phyloP scores from a whole-genome alignment of 2,113 vertebrate genomes.

The Ophiodon elongatus region DNA sequence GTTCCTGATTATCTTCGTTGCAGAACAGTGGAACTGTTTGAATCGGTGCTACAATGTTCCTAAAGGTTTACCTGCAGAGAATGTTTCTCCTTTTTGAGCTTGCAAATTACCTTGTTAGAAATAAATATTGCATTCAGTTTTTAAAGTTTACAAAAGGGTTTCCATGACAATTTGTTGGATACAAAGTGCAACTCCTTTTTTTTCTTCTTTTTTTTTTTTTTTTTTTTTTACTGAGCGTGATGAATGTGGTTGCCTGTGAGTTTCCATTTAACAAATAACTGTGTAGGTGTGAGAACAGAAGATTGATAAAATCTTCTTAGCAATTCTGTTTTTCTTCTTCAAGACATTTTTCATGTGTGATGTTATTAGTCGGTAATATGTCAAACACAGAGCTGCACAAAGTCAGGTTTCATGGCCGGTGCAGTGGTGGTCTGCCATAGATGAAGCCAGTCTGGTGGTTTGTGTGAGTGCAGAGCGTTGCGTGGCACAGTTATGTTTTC shows the following conservation, averaged over 20 bases:
- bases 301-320: background rate
- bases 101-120: background rate
- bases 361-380: background rate
- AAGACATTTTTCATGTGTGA: no score
- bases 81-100: background rate
- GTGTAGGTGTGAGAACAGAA: background rate
- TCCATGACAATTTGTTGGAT: background rate
- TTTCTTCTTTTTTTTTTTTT: background rate
- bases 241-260: background rate
- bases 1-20: background rate
- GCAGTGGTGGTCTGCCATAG: constrained; percentile 24
- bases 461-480: constrained; percentile 37
- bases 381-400: constrained; percentile 16
- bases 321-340: background rate
- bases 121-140: background rate
- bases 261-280: background rate
- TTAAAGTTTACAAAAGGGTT: background rate
- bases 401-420: constrained; percentile 1
- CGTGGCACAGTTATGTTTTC: constrained; percentile 72
- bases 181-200: background rate
- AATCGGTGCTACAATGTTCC: background rate
- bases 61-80: background rate
- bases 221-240: background rate
- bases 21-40: background rate
- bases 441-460: background rate